phyloP scores from a whole-genome alignment of 2,888 invertebrate genomes.

The Frankliniella intonsa region DNA sequence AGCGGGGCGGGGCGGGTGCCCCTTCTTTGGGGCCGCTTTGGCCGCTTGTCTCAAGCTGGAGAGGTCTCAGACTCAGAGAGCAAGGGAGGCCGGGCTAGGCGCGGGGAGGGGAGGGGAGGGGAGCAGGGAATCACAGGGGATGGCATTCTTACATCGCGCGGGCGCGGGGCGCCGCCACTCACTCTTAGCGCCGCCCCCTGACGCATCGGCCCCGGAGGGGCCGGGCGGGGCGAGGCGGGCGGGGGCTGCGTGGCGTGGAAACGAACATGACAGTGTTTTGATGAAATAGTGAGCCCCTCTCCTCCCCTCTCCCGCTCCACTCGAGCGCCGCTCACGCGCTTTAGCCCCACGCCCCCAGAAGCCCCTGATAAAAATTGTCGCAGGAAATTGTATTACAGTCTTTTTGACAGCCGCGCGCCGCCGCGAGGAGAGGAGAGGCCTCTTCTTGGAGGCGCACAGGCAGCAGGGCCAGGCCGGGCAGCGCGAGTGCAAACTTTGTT shows the following conservation, averaged over 20 bases:
- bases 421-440: neutral
- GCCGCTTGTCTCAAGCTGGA: too few species aligned
- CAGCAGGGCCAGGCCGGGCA: neutral
- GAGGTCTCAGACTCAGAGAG: too few species aligned
- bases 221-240: neutral
- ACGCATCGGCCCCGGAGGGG: neutral
- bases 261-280: slow-evolving; percentile 25
- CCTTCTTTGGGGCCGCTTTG: neutral
- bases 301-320: neutral
- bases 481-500: slow-evolving; percentile 19
- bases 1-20: neutral
- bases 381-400: slow-evolving; percentile 23
- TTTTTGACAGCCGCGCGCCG: neutral
- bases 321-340: neutral
- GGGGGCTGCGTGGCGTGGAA: neutral
- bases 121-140: neutral
- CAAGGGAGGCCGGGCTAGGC: neutral
- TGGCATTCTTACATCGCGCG: too few species aligned
- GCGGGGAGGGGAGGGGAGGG: neutral
- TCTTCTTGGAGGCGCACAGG: neutral
- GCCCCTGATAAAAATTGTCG: slow-evolving; percentile 12
- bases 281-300: neutral
- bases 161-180: neutral
- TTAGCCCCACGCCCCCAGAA: neutral
- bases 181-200: neutral